Evolutionary conservation across 2,113 vertebrate species (phyloP), one percentile per base, ranked within the genome.

Genomic region (Mesitornis unicolor): DNA sequence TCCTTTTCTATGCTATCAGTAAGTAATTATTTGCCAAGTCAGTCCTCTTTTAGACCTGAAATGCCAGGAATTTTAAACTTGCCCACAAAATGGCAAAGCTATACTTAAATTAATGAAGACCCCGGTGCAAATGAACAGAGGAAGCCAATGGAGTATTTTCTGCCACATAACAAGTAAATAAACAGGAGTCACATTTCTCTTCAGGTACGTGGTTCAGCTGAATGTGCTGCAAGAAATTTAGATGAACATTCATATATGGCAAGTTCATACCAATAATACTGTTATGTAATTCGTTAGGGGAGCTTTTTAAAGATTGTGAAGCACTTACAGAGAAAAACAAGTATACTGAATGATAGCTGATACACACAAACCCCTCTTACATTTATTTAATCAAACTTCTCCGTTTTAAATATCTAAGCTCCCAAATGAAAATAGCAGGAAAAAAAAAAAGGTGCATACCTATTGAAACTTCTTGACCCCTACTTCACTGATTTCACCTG

Each of bases 61-160:
- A 95, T 82, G 31, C 40, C 54, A 84, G 36, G 70, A 93, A 94
- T 91, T 82, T 91, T 43, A 89, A 89, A 65, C 61, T 71, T 65
- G 24, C 31, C 47, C 36, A 65, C 45, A 63, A 75, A 95, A 76
- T 26, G 61, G 74, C 75, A 84, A 83, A 96, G 65, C 70, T 61
- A 36, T 17, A 20, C 54, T 87, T 89, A 53, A 87, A 68, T 33
- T 50, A 74, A 86, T 10, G 42, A 84, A 80, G 42, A 88, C 26
- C 12, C 14, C 16, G 26, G 38, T 85, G 65, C 47, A 93, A 86
- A 73, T 2, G 38, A 78, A 93, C 70, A 81, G 64, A 56, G 56
- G 33, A 90, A 42, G 36, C 74, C 57, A 65, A 51, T 7, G 26
- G 43, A 90, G 36, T n/a, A 36, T 86, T 54, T 84, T 77, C 63